These are phyloP conservation scores for Protonemura montana DNA, from an alignment of 2,888 invertebrate species.

Conservation along the genomic window DNA sequence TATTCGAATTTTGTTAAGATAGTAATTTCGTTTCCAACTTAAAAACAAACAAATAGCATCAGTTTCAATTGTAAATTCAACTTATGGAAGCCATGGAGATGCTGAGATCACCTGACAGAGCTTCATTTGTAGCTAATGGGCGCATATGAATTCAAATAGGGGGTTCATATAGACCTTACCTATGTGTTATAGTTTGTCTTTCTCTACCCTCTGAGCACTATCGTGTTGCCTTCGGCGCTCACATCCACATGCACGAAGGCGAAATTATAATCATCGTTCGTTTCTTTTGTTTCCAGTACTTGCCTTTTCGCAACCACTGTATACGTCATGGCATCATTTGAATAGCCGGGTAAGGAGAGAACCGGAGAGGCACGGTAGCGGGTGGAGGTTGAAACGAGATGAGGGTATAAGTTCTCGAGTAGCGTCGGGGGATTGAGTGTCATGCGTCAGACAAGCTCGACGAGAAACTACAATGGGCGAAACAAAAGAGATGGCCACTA, in stretches of 20 bases:
- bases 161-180: too few species aligned
- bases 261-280: not conserved
- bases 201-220: not conserved
- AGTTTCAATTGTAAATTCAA: too few species aligned
- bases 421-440: not conserved
- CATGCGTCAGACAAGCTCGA: not conserved
- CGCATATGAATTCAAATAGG: too few species aligned
- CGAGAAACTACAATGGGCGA: not conserved
- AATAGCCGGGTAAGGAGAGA: not conserved
- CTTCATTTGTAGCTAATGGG: too few species aligned
- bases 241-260: not conserved
- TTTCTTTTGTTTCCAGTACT: not conserved
- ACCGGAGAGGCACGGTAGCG: not conserved
- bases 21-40: too few species aligned
- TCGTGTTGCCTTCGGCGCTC: not conserved
- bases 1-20: too few species aligned
- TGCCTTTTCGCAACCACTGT: not conserved
- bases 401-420: slow-evolving; percentile 25
- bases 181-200: too few species aligned
- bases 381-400: not conserved
- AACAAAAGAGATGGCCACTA: not conserved
- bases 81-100: too few species aligned
- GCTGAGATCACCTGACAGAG: too few species aligned
- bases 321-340: not conserved
- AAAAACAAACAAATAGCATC: too few species aligned